Percentiles rank a stretch among this genome's conserved stretches.
These are phyloP conservation scores for Heteractis magnifica DNA, from an alignment of 92 coral and sea anemone species.

Conservation along the genomic window DNA sequence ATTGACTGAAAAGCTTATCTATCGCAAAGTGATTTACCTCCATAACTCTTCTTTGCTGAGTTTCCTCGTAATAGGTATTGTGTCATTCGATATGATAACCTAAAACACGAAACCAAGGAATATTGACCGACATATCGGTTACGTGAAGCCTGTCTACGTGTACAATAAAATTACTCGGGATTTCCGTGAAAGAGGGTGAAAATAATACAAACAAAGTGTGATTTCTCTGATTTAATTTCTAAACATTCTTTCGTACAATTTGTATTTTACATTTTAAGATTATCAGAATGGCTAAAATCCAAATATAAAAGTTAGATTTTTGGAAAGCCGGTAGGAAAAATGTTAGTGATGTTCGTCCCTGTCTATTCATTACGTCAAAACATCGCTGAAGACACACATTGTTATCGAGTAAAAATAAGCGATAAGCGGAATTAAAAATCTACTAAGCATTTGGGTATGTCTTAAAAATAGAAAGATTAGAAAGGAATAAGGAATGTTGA, in stretches of 20 bases:
- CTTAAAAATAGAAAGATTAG: neutral
- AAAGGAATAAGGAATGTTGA: neutral
- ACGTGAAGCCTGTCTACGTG: conserved; percentile 1
- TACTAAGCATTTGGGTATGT: neutral
- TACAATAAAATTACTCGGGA: neutral
- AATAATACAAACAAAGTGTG: neutral
- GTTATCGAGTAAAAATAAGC: neutral
- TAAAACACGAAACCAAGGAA: conserved; percentile 3
- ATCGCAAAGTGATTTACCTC: conserved; percentile 43
- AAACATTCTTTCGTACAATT: neutral
- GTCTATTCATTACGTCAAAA: neutral
- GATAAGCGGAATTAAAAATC: neutral
- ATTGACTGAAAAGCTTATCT: too few species aligned
- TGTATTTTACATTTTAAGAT: neutral
- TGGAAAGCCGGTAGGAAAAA: neutral
- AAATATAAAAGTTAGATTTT: neutral
- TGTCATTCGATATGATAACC: conserved; percentile 29
- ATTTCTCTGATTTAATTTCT: neutral
- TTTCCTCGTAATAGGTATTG: conserved; percentile 47
- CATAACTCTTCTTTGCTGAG: conserved; percentile 81
- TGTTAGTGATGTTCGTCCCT: neutral
- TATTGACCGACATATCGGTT: neutral
- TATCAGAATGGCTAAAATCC: neutral
- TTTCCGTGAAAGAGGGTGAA: neutral
- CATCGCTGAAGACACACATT: neutral